Base-by-base conservation (phyloP, 1,140 invertebrate species). In the Ruditapes philippinarum region DNA sequence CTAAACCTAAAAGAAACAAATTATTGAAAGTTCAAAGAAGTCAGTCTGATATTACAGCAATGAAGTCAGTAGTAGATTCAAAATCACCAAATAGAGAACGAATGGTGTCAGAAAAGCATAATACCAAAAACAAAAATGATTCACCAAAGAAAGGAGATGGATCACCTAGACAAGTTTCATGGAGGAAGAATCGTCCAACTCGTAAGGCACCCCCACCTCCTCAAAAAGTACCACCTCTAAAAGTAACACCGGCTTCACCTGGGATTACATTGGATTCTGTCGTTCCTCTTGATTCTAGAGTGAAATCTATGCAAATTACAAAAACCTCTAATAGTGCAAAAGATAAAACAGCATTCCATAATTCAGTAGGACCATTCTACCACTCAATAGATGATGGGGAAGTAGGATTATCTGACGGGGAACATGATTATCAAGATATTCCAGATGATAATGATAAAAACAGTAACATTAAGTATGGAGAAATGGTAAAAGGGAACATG, bases 351-450 rank as follows among this genome's bases (percentile, higher is more conserved):
- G 31, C 33, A 45, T 31, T 49, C 19, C 31, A 51, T 22, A 38
- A 81, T 25, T 33, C 38, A 38, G 22, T 28, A 42, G 78, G 49
- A 14, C 54, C 87, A 57, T 60, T 74, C 19, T 89, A 89, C 42
- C 79, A 82, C 40, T 82, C 45, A 31, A 89, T 89, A 57, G 40
- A 74, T 73, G 87, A 83, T 83, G 79, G 51, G n/a, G 36, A 74
- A 17, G 25, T 40, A 5, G 51, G 33, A 11, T 74, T 49, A n/a
- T 54, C 49, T 7, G 40, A 54, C 60, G 79, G 51, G 57, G 87
- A 83, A 0, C 68, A 89, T 83, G 87, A 89, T 38, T 89, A 89
- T 81, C 87, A 89, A 14, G 87, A 89, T 40, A 89, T 89, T 74
- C 49, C 79, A 12, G 79, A 82, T 45, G 49, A 89, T 0, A 38